Percentiles rank a stretch among this genome's conserved stretches.
Evolutionary conservation across 2,113 vertebrate genomes (phyloP).

Genomic region (Crotophaga sulcirostris): DNA sequence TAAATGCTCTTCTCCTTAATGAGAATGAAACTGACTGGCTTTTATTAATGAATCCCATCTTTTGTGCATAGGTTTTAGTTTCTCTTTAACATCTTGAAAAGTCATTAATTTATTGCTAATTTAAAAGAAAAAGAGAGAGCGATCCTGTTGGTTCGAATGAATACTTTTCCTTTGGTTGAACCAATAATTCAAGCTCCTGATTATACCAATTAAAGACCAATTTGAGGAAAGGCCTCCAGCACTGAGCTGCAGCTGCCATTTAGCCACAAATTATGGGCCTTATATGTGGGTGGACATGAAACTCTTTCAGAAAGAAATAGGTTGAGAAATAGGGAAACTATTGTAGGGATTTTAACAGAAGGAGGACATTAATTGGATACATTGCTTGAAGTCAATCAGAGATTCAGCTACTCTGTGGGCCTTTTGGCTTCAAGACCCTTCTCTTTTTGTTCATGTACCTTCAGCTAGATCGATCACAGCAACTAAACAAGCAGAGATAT

Average conservation of each 20-base stretch:
- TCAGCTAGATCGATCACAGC: constrained; percentile 62
- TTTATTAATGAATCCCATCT: constrained; percentile 69
- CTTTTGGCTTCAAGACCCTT: constrained; percentile 64
- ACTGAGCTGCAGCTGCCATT: constrained; percentile 82
- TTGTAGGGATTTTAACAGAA: constrained; percentile 48
- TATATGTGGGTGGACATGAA: constrained; percentile 85
- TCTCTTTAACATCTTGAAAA: constrained; percentile 66
- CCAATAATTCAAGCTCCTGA: constrained; percentile 85
- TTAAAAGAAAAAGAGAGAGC: constrained; percentile 52
- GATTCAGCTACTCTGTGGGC: constrained; percentile 46
- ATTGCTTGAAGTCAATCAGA: constrained; percentile 66
- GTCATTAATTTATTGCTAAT: constrained; percentile 78
- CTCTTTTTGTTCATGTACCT: constrained; percentile 68
- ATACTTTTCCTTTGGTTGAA: constrained; percentile 76
- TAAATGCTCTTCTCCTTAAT: constrained; percentile 70
- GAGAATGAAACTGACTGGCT: constrained; percentile 49
- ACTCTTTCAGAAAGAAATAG: constrained; percentile 77
- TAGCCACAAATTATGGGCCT: constrained; percentile 86
- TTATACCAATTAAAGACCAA: constrained; percentile 83
- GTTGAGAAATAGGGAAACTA: constrained; percentile 54
- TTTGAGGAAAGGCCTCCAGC: constrained; percentile 78
- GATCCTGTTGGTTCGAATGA: constrained; percentile 53
- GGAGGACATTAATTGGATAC: constrained; percentile 56
- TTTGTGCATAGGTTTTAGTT: constrained; percentile 70
- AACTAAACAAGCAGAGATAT: constrained; percentile 65